Percentiles rank a stretch among this genome's conserved stretches.
phyloP scores from a whole-genome alignment of 2,797 vertebrate species.

The Anas acuta region DNA sequence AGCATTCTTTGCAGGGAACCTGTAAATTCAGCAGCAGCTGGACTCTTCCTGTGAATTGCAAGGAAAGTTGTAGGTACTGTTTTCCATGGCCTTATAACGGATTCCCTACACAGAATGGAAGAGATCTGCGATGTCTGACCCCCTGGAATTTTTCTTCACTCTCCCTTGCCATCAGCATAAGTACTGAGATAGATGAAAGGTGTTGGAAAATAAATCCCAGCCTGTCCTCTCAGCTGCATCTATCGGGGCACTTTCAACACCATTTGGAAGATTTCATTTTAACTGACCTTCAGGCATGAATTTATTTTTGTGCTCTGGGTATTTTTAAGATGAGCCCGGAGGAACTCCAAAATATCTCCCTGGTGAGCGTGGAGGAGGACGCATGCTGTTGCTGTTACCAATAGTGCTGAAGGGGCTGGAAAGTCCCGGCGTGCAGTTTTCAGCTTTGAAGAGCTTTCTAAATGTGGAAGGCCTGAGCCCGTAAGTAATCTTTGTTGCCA shows the following conservation, averaged over 20 bases:
- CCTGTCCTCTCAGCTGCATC: not conserved
- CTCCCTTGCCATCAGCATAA: not conserved
- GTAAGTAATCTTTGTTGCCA: not conserved
- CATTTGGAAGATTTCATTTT: conserved; percentile 26
- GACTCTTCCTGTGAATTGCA: not conserved
- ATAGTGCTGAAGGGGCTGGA: not conserved
- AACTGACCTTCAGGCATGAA: conserved; percentile 41
- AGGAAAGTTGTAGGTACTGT: not conserved
- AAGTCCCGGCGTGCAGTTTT: conserved; percentile 29
- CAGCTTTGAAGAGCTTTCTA: conserved; percentile 38
- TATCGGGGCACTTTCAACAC: not conserved
- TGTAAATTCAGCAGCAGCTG: conserved; percentile 7
- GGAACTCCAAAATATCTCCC: conserved; percentile 65
- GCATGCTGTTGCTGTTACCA: conserved; percentile 19
- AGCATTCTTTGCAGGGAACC: not conserved
- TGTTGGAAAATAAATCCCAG: conserved; percentile 18
- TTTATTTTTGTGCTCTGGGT: conserved; percentile 56
- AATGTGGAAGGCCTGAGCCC: conserved; percentile 17
- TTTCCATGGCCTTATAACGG: not conserved
- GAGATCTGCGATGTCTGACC: not conserved
- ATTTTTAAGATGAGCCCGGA: conserved; percentile 53
- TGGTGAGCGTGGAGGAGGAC: conserved; percentile 44
- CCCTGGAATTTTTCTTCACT: not conserved
- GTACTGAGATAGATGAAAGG: not conserved
- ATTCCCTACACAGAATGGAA: not conserved